phyloP scores from a whole-genome alignment of 2,113 vertebrate species.

The Alosa alosa region DNA sequence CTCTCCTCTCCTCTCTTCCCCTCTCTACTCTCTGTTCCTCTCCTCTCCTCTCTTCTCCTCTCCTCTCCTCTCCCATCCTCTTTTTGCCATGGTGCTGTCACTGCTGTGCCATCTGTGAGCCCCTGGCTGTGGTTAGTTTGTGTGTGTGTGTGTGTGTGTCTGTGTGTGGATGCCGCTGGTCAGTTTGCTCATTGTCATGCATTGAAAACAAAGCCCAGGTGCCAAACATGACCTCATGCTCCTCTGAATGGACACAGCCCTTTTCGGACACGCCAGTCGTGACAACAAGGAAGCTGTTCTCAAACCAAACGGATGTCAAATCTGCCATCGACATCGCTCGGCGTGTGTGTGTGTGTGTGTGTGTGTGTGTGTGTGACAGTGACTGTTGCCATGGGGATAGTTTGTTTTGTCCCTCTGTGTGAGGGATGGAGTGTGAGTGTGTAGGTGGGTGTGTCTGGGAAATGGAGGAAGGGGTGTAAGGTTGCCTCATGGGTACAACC shows the following conservation, averaged over 20 bases:
- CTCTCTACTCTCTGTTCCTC: neutral
- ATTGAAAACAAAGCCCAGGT: neutral
- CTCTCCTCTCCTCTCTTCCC: neutral
- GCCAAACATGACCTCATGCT: conserved; percentile 1
- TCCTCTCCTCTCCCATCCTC: neutral
- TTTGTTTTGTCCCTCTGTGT: neutral
- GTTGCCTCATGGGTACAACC: neutral
- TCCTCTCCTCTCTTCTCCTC: neutral
- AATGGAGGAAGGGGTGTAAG: neutral
- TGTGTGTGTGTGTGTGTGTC: neutral
- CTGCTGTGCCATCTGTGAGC: neutral
- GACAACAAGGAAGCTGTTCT: neutral
- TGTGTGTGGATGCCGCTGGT: neutral
- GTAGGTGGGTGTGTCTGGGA: conserved; percentile 8
- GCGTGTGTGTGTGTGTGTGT: neutral
- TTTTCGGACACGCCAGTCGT: neutral
- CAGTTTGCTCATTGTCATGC: neutral
- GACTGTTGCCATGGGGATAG: neutral
- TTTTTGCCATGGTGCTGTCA: too few species aligned
- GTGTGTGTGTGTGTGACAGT: neutral
- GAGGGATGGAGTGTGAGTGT: neutral
- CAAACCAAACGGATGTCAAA: neutral
- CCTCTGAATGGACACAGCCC: conserved; percentile 1
- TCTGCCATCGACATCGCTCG: neutral
- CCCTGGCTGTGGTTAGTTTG: neutral